Percentiles rank a stretch among this genome's conserved stretches.
phyloP scores from a whole-genome alignment of 2,797 vertebrate genomes.

The Melanotaenia trifasciata region DNA sequence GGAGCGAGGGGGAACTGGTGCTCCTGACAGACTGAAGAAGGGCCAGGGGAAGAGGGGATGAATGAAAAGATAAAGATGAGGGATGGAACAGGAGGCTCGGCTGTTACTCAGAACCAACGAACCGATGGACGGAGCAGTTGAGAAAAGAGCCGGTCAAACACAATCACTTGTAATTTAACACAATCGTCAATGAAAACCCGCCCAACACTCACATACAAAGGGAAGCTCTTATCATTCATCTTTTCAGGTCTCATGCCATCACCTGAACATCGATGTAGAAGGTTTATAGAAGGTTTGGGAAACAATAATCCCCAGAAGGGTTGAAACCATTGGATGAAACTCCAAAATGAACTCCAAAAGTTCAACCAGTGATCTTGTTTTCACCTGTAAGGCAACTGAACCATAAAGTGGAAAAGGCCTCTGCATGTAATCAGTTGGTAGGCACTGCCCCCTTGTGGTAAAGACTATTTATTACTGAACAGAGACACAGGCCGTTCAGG shows the following conservation, averaged over 20 bases:
- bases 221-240: constrained; percentile 25
- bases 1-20: constrained; percentile 94
- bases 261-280: neutral
- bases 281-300: neutral
- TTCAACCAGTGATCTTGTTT: neutral
- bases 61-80: neutral
- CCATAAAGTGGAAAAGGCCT: neutral
- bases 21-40: constrained; percentile 91
- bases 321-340: neutral
- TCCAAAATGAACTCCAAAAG: neutral
- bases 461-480: constrained; percentile 10
- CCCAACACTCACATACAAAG: constrained; percentile 17
- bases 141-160: constrained; percentile 10
- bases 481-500: no score
- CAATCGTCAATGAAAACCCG: constrained; percentile 29
- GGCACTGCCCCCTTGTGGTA: constrained; percentile 70
- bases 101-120: constrained; percentile 46
- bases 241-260: constrained; percentile 29
- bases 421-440: neutral
- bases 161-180: constrained; percentile 35
- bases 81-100: constrained; percentile 21
- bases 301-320: constrained; percentile 1
- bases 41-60: no score
- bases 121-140: neutral
- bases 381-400: constrained; percentile 12